phyloP scores from a whole-genome alignment of 2,113 vertebrate species.

The Candoia aspera region DNA sequence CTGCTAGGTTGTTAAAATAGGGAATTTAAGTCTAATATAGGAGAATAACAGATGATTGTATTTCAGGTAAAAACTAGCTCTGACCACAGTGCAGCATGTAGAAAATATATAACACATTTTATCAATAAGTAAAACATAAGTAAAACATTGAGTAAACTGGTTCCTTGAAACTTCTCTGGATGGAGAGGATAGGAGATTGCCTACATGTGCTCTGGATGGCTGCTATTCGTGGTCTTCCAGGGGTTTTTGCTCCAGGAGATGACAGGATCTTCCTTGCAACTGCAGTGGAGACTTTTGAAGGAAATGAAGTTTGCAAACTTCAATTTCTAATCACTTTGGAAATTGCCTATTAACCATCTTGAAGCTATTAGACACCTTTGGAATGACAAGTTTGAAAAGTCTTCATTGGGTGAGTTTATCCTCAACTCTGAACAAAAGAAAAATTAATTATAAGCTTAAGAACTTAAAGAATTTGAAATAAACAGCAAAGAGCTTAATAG shows the following conservation, averaged over 20 bases:
- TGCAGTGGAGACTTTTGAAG: neutral
- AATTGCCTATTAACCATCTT: neutral
- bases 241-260: neutral
- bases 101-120: neutral
- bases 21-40: neutral
- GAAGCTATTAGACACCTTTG: too few relatives aligned
- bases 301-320: neutral
- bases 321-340: neutral
- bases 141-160: neutral
- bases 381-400: too few relatives aligned
- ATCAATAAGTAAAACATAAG: neutral
- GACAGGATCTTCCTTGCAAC: neutral
- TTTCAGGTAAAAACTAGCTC: neutral
- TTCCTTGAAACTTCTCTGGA: neutral
- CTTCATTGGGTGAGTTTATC: too few relatives aligned
- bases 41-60: neutral
- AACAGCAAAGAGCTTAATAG: too few relatives aligned
- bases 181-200: neutral
- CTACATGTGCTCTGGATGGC: neutral
- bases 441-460: too few relatives aligned
- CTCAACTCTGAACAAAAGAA: too few relatives aligned
- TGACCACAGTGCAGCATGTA: neutral
- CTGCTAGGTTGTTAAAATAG: neutral
- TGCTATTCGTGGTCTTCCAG: neutral
- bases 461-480: too few relatives aligned